Conservation (phyloP, 2,888 invertebrate genomes). For the Halocaridina rubra region DNA sequence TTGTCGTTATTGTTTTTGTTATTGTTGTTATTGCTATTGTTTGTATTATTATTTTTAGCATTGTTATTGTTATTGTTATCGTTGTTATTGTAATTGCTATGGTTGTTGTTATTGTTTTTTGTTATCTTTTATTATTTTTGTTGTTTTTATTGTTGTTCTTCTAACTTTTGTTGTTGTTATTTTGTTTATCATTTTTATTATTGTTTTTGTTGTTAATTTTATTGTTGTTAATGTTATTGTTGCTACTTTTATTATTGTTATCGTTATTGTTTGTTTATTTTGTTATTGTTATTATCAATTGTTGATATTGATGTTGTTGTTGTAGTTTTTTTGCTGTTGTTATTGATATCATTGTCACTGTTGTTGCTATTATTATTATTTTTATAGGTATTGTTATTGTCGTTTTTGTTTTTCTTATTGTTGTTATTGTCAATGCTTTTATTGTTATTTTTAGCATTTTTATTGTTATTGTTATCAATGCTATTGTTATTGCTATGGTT, state of each 20-base stretch:
- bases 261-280: background rate
- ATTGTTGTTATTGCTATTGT: background rate
- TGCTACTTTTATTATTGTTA: background rate
- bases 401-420: background rate
- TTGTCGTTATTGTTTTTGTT: background rate
- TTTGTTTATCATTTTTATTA: background rate
- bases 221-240: background rate
- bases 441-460: too few species aligned
- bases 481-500: background rate
- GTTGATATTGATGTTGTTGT: background rate
- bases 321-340: background rate
- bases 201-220: background rate
- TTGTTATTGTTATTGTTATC: background rate
- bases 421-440: background rate
- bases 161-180: background rate
- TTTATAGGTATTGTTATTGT: background rate
- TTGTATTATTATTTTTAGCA: background rate
- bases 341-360: background rate
- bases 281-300: background rate
- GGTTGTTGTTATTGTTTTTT: background rate
- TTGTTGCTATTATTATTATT: background rate
- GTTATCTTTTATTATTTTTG: background rate
- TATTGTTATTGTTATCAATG: background rate
- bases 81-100: background rate
- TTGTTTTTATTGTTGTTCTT: background rate